Evolutionary conservation across 2,797 vertebrate species (phyloP).

Genomic region (Microctenopoma stevenorrisi): DNA sequence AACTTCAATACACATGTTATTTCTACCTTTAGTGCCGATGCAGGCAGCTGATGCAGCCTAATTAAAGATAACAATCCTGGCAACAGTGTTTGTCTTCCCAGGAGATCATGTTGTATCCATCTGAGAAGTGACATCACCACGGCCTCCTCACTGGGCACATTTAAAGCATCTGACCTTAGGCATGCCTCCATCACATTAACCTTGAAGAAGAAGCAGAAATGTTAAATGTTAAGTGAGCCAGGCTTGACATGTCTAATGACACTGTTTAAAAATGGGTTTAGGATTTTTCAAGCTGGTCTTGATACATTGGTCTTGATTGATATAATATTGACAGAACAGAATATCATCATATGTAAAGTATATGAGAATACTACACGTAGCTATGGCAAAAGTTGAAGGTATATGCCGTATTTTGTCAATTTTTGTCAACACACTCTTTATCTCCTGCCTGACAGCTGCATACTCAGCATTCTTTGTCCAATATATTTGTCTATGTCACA

Average conservation of each 20-base stretch:
- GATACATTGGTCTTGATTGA: no score
- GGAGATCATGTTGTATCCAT: constrained; percentile 87
- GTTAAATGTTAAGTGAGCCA: not conserved
- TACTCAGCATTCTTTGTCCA: no score
- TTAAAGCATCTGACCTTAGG: constrained; percentile 87
- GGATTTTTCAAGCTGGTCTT: no score
- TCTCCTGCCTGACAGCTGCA: no score
- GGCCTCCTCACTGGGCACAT: constrained; percentile 89
- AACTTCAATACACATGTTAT: constrained; percentile 1
- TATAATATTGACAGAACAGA: no score
- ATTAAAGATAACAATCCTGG: constrained; percentile 87
- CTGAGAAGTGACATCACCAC: constrained; percentile 87
- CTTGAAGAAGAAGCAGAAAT: constrained; percentile 42
- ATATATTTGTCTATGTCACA: no score
- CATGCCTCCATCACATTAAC: constrained; percentile 88
- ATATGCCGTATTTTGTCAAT: no score
- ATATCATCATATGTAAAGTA: no score
- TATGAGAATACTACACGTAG: no score
- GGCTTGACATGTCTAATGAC: not conserved
- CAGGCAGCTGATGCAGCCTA: constrained; percentile 92
- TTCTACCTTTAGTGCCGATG: constrained; percentile 83
- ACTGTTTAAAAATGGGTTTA: not conserved
- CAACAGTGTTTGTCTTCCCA: constrained; percentile 84
- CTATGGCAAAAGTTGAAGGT: no score
- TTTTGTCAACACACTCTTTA: no score